Conservation (phyloP, 2,888 invertebrate species). For the Monoplex corrugatus region DNA sequence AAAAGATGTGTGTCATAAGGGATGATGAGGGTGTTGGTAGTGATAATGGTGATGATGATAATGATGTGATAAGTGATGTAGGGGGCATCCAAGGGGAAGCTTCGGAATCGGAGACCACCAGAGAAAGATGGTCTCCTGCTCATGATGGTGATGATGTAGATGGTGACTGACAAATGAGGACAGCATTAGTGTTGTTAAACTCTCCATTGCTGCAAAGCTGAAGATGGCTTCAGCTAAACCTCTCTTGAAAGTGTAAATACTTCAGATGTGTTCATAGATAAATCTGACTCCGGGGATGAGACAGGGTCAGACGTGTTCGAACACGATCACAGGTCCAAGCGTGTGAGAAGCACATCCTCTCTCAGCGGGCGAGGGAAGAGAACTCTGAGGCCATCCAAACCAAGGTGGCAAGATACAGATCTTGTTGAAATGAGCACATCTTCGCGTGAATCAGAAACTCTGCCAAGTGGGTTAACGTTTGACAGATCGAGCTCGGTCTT, state of each 20-base stretch:
- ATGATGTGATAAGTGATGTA: neutral
- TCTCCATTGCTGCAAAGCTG: neutral
- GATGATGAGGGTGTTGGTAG: neutral
- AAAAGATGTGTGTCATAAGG: too few species aligned
- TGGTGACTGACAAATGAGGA: too few species aligned
- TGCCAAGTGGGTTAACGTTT: too few species aligned
- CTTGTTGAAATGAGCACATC: too few species aligned
- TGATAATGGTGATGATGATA: conserved; percentile 4
- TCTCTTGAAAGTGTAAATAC: neutral
- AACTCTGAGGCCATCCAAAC: neutral
- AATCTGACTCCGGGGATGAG: neutral
- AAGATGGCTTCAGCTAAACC: neutral
- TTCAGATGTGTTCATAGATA: neutral
- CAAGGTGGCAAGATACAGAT: conserved; percentile 17
- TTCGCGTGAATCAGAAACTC: too few species aligned
- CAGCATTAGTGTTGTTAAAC: too few species aligned
- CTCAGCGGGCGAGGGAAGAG: neutral
- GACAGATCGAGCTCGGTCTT: too few species aligned
- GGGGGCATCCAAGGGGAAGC: neutral
- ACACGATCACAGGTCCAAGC: neutral
- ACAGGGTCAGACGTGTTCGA: conserved; percentile 15
- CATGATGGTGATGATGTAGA: too few species aligned
- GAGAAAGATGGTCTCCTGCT: neutral
- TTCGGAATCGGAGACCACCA: neutral
- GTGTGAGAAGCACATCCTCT: neutral